Percentiles rank a stretch among this genome's conserved stretches.
These are phyloP conservation scores for Idris sp. DNA, from an alignment of 1,140 invertebrate species.

Conservation along the genomic window DNA sequence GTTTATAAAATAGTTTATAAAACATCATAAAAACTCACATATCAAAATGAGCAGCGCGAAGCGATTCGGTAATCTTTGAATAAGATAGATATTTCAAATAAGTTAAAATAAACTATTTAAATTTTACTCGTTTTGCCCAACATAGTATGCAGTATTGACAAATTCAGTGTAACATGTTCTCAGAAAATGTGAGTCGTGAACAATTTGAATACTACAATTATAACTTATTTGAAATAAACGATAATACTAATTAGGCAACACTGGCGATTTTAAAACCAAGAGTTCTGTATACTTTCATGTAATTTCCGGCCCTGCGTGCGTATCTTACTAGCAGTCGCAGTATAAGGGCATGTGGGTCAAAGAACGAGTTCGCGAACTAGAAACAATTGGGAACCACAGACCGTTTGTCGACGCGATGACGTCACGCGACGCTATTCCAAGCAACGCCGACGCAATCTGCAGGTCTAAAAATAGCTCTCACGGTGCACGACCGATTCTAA, in stretches of 20 bases:
- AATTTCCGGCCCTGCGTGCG: slow-evolving; percentile 58
- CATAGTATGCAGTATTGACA: no score
- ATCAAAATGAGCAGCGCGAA: no score
- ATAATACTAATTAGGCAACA: slow-evolving; percentile 51
- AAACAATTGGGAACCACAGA: slow-evolving; percentile 69
- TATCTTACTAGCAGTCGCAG: slow-evolving; percentile 55
- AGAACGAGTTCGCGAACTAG: slow-evolving; percentile 70
- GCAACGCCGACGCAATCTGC: slow-evolving; percentile 64
- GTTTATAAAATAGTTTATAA: no score
- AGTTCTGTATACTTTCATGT: slow-evolving; percentile 45
- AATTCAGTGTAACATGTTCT: no score
- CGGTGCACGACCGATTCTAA: slow-evolving; percentile 57
- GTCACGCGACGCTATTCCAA: slow-evolving; percentile 70
- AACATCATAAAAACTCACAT: no score
- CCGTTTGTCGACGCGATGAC: slow-evolving; percentile 68
- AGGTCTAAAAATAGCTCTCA: slow-evolving; percentile 63
- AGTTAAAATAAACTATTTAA: no score
- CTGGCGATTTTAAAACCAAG: slow-evolving; percentile 21
- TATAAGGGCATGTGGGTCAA: slow-evolving; percentile 70
- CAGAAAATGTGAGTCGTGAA: no score
- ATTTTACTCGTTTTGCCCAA: no score
- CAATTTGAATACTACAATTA: no score
- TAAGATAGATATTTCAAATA: no score
- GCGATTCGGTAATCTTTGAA: no score
- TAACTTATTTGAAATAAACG: slow-evolving; percentile 23